A percentile compares a stretch with the other conserved stretches of the same genome.
Evolutionary conservation across 2,113 vertebrate species (phyloP).

Genomic region (Plestiodon gilberti): DNA sequence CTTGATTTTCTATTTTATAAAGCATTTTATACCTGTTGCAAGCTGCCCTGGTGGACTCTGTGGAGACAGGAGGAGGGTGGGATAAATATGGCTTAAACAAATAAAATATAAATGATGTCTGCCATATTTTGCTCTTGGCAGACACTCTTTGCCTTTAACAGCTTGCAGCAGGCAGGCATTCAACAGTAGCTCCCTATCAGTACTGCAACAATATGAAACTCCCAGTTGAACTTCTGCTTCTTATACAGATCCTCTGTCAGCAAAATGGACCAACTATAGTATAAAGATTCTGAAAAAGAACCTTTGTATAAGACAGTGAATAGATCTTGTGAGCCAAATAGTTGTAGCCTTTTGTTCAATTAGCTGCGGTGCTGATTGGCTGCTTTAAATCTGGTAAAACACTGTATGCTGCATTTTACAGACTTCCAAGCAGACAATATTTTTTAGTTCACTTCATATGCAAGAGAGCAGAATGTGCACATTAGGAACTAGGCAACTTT

Average conservation of each 20-base stretch:
- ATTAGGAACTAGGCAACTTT: not conserved
- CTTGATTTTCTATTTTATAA: no score
- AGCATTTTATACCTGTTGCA: no score
- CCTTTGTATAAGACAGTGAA: not conserved
- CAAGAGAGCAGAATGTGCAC: not conserved
- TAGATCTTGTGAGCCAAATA: not conserved
- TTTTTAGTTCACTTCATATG: not conserved
- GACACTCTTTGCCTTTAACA: not conserved
- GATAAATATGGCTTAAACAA: no score
- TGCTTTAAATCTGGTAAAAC: not conserved
- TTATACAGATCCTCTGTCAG: not conserved
- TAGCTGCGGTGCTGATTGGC: not conserved
- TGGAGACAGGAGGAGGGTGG: no score
- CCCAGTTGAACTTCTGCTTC: not conserved
- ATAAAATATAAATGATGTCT: not conserved
- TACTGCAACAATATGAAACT: not conserved
- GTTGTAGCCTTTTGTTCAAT: not conserved
- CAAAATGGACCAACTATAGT: not conserved
- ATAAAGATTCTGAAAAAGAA: not conserved
- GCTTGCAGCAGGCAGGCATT: not conserved
- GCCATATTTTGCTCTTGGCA: not conserved
- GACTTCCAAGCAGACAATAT: slow-evolving; percentile 1
- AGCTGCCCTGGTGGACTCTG: no score
- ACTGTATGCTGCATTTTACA: not conserved
- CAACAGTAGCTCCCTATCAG: not conserved